A percentile compares a stretch with the other conserved stretches of the same genome.
phyloP scores from a whole-genome alignment of 2,113 vertebrate species.

The Anhinga rufa region DNA sequence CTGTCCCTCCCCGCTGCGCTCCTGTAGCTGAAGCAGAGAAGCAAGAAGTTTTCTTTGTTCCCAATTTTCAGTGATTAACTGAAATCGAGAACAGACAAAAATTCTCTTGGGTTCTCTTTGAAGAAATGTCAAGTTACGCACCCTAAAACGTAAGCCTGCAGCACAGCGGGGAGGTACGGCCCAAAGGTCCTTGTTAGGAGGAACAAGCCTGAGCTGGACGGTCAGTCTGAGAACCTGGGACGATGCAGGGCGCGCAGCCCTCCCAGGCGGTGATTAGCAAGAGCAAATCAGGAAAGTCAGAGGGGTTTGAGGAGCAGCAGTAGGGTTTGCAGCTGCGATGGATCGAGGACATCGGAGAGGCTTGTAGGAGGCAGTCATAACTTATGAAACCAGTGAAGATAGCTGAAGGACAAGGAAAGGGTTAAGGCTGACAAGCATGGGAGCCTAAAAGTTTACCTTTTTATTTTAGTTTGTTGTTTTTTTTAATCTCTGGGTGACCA shows the following conservation, averaged over 20 bases:
- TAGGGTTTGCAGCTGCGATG: background rate
- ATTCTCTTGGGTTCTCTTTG: background rate
- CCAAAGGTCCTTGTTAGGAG: background rate
- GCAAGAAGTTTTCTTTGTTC: background rate
- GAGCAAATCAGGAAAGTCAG: background rate
- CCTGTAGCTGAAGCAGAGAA: background rate
- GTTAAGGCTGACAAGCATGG: background rate
- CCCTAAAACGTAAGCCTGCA: background rate
- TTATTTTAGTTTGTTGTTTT: background rate
- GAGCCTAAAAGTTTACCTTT: background rate
- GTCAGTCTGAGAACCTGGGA: background rate
- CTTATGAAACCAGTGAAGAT: background rate
- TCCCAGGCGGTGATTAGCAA: background rate
- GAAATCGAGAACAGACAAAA: background rate
- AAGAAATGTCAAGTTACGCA: background rate
- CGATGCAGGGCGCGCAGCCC: background rate
- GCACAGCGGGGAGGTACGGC: background rate
- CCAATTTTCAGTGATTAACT: background rate
- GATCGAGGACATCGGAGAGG: background rate
- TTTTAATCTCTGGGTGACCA: background rate
- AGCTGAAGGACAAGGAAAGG: background rate
- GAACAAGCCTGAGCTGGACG: background rate
- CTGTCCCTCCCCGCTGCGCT: background rate
- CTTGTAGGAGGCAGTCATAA: too few species aligned
- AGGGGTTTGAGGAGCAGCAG: background rate